Conservation (phyloP, 2,797 vertebrate genomes). For the Pygocentrus nattereri region DNA sequence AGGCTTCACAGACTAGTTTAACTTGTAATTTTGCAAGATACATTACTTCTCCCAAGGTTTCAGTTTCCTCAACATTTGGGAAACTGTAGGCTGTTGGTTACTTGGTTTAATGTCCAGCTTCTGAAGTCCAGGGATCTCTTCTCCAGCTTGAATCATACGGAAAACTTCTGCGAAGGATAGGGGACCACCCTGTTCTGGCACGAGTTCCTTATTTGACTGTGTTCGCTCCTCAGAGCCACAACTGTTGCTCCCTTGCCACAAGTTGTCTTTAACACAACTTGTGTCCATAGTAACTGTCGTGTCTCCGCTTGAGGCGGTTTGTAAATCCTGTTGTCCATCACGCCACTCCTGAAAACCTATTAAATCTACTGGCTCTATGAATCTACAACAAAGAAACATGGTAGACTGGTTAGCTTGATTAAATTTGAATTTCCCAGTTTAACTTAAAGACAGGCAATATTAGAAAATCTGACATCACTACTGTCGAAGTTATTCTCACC, state of each 20-base stretch:
- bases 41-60: conserved; percentile 79
- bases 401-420: neutral
- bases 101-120: conserved; percentile 73
- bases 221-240: neutral
- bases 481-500: too few relatives aligned
- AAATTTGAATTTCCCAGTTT: neutral
- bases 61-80: conserved; percentile 70
- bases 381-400: conserved; percentile 64
- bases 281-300: neutral
- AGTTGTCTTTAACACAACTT: neutral
- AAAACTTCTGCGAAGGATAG: conserved; percentile 81
- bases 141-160: conserved; percentile 76
- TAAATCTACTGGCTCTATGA: conserved; percentile 75
- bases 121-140: conserved; percentile 74
- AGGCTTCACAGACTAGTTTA: neutral
- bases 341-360: conserved; percentile 66
- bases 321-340: neutral
- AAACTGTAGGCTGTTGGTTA: conserved; percentile 73
- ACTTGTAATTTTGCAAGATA: neutral
- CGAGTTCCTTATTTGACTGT: neutral
- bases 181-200: conserved; percentile 23
- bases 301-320: neutral
- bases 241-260: neutral
- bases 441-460: too few relatives aligned
- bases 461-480: too few relatives aligned